Conservation (phyloP, 92 coral and sea anemone genomes). For the Epizoanthus ramosus region DNA sequence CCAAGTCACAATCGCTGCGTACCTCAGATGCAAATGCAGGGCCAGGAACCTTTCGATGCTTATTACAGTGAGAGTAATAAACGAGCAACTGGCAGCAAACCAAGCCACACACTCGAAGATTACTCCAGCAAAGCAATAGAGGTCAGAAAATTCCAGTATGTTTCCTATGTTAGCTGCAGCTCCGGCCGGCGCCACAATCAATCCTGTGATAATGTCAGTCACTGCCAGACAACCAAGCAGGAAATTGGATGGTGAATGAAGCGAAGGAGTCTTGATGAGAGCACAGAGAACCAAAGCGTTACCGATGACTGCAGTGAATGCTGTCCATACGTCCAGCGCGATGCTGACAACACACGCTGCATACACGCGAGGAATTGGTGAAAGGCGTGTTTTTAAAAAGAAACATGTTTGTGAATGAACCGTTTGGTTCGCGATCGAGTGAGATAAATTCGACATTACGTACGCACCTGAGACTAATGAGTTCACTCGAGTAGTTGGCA, state of each 20-base stretch:
- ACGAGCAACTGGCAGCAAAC: background rate
- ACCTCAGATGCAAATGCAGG: conserved; percentile 1
- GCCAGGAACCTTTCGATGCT: conserved; percentile 4
- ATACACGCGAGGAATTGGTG: background rate
- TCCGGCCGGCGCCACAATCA: conserved; percentile 13
- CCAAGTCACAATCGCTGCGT: conserved; percentile 4
- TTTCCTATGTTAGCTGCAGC: background rate
- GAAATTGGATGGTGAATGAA: background rate
- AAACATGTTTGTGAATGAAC: background rate
- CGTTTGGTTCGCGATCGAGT: background rate
- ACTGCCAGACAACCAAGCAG: conserved; percentile 3
- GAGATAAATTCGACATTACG: background rate
- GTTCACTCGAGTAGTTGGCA: too few species aligned
- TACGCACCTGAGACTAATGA: too few species aligned
- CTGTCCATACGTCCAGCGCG: background rate
- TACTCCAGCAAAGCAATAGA: background rate
- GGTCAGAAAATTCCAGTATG: background rate
- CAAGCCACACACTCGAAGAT: conserved; percentile 5
- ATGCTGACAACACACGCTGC: background rate
- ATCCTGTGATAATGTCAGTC: conserved; percentile 4
- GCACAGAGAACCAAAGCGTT: conserved; percentile 5
- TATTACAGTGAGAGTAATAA: background rate
- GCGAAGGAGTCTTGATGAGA: conserved; percentile 7
- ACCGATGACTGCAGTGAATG: background rate
- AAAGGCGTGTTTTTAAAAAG: background rate